Evolutionary conservation across 2,888 invertebrate genomes (phyloP), one percentile per base, ranked within the genome.

Genomic region (Hylaea fasciaria): DNA sequence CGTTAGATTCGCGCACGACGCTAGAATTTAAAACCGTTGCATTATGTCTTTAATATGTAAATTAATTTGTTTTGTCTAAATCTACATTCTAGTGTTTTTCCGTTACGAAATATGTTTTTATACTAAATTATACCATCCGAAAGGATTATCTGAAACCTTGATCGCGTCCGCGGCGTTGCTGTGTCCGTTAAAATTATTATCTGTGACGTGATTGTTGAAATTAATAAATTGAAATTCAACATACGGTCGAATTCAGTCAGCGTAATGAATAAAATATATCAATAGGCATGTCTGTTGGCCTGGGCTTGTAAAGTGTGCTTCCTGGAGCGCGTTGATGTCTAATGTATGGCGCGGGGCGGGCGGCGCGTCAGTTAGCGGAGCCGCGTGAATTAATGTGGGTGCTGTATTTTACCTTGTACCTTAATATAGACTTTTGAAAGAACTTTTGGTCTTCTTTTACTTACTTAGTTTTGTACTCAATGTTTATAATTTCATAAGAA

Each of bases 311-410:
- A 12, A 37, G 37, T 1, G 40, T 13, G 5, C 40, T 13, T 29
- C 29, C 5, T 12, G 44, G 57, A 69, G 77, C 88, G 84, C 89
- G 89, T 89, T 89, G 86, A 89, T 84, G 87, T 89, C 89, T 89
- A 78, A 74, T 76, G 72, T 80, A 83, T 45, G 65, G 74, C 68
- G 65, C 58, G 67, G 61, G 41, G 28, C 50, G 29, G 41, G 29
- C 22, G 29, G 3, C 13, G 43, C 22, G 10, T 9, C 4, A 9
- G n/a, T 17, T 37, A 40, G 29, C n/a, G 16, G 22, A 12, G 16
- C 16, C 13, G 0, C 1, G 13, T 17, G 10, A 22, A 46, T 51
- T 57, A 22, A 7, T 28, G 10, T 12, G 14, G 9, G 16, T 14
- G 28, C 22, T 2, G 2, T 9, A 32, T 41, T 48, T 49, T 56